These are phyloP conservation scores for Tillus elongatus DNA, from an alignment of 2,888 invertebrate species.

Conservation along the genomic window DNA sequence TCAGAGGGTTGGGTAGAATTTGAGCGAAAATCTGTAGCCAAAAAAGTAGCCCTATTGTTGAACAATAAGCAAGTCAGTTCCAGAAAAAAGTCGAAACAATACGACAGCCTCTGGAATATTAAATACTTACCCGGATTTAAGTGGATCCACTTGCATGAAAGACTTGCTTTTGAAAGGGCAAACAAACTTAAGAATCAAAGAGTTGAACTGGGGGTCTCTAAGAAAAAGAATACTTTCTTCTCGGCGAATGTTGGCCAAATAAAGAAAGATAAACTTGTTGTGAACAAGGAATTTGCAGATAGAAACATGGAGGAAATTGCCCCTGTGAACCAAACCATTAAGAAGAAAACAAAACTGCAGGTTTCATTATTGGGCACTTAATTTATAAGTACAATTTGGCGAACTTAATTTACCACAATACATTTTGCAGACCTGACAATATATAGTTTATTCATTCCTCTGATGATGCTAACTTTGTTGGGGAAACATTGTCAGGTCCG, in stretches of 20 bases:
- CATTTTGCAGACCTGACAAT: too few species aligned
- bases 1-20: constrained; percentile 97
- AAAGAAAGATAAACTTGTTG: constrained; percentile 49
- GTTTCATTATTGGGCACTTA: too few species aligned
- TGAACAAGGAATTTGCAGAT: constrained; percentile 32
- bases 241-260: constrained; percentile 73
- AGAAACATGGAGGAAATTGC: constrained; percentile 15
- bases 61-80: constrained; percentile 83
- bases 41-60: constrained; percentile 70
- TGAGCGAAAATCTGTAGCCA: constrained; percentile 77
- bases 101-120: constrained; percentile 89
- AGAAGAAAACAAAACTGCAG: too few species aligned
- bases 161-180: constrained; percentile 85
- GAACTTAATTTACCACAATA: too few species aligned
- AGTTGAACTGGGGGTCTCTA: constrained; percentile 84
- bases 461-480: too few species aligned
- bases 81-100: constrained; percentile 77
- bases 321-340: too few species aligned
- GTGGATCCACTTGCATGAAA: constrained; percentile 91
- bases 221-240: constrained; percentile 82
- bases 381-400: too few species aligned
- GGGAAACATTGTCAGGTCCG: too few species aligned
- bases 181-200: constrained; percentile 77
- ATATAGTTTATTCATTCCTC: too few species aligned
- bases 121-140: constrained; percentile 93